Evolutionary conservation across 2,113 vertebrate species (phyloP).

Genomic region (Tichodroma muraria): DNA sequence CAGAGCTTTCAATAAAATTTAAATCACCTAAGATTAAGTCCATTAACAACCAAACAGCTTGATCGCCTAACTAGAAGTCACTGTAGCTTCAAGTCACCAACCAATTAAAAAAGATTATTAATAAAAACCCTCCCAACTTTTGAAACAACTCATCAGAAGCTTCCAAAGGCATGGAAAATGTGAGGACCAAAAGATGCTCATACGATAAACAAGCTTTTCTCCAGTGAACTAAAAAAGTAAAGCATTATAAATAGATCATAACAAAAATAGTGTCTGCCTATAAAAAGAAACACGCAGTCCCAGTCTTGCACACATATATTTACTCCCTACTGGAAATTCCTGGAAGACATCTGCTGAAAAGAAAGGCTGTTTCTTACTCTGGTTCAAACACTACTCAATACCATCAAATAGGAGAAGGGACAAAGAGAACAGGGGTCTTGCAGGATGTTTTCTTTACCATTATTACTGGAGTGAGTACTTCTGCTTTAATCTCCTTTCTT

Average conservation of each 20-base stretch:
- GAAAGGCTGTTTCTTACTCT: background rate
- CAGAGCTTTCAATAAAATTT: background rate
- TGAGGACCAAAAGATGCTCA: background rate
- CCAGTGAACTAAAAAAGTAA: background rate
- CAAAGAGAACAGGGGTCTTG: background rate
- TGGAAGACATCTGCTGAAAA: background rate
- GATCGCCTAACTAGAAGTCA: background rate
- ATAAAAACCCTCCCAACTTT: fast-evolving
- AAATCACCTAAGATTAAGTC: background rate
- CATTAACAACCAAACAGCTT: background rate
- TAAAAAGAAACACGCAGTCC: slow-evolving; percentile 9
- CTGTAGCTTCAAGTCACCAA: background rate
- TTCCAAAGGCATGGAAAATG: background rate
- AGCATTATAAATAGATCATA: slow-evolving; percentile 7
- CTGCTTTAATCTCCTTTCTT: background rate
- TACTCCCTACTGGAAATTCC: background rate
- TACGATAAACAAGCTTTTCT: background rate
- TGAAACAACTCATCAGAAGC: background rate
- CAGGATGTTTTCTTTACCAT: background rate
- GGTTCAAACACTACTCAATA: background rate
- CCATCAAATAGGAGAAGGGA: background rate
- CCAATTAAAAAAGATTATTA: background rate
- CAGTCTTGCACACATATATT: background rate
- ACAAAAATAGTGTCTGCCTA: slow-evolving; percentile 24
- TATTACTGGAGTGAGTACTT: background rate